phyloP scores from a whole-genome alignment of 2,113 vertebrate species.

The Macrotus californicus region DNA sequence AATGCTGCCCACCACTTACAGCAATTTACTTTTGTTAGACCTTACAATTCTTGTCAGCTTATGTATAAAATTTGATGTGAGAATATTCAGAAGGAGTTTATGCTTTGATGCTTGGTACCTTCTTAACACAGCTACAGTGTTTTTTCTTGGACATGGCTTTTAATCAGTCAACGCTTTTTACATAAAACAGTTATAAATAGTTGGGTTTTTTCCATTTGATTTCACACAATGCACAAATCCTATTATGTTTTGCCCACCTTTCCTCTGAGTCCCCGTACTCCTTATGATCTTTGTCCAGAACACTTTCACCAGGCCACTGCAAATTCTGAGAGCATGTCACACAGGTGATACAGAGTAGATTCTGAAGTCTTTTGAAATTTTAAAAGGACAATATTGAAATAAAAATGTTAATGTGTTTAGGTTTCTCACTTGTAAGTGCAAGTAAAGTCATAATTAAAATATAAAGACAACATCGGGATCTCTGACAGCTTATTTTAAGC shows the following conservation, averaged over 20 bases:
- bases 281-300: slow-evolving; percentile 16
- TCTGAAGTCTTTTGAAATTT: slow-evolving; percentile 58
- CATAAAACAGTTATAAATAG: slow-evolving; percentile 3
- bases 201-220: neutral
- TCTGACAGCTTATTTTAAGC: slow-evolving; percentile 41
- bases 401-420: slow-evolving; percentile 63
- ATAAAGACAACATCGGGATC: slow-evolving; percentile 48
- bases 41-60: neutral
- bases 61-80: neutral
- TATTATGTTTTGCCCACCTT: neutral
- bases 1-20: neutral
- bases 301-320: neutral
- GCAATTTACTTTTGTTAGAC: neutral
- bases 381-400: slow-evolving; percentile 67
- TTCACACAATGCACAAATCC: neutral
- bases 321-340: slow-evolving; percentile 1
- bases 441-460: slow-evolving; percentile 62
- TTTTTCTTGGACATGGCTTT: neutral
- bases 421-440: slow-evolving; percentile 40
- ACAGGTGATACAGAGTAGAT: neutral
- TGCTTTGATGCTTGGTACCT: neutral
- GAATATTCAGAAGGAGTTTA: neutral
- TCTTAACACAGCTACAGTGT: neutral
- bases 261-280: neutral
- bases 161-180: neutral